phyloP scores from a whole-genome alignment of 1,140 invertebrate species.

The Littorina saxatilis region DNA sequence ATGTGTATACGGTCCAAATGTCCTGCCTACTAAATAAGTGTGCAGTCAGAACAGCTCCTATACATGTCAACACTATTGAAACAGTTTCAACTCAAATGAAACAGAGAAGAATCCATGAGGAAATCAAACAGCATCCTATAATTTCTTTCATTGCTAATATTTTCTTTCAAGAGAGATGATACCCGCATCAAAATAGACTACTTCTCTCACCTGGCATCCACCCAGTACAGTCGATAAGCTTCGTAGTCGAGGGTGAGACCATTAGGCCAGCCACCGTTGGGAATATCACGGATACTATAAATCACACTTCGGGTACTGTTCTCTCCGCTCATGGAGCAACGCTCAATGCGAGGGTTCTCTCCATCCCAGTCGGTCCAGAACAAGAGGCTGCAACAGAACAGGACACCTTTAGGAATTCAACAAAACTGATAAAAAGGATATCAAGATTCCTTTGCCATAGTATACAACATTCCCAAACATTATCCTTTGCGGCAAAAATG shows the following conservation, averaged over 20 bases:
- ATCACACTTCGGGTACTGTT: slow-evolving; percentile 77
- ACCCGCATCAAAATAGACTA: slow-evolving; percentile 76
- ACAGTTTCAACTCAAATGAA: too few relatives aligned
- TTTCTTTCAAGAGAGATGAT: too few relatives aligned
- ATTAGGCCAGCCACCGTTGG: slow-evolving; percentile 83
- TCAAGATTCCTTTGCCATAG: not conserved
- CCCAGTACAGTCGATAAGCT: slow-evolving; percentile 81
- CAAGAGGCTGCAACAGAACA: slow-evolving; percentile 77
- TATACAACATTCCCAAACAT: not conserved
- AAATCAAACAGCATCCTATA: too few relatives aligned
- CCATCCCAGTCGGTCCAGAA: slow-evolving; percentile 95
- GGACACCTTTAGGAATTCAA: too few relatives aligned
- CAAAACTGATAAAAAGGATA: not conserved
- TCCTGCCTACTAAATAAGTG: too few relatives aligned
- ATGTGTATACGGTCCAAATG: too few relatives aligned
- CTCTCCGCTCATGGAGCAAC: slow-evolving; percentile 80
- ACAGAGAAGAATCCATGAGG: too few relatives aligned
- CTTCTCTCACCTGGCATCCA: slow-evolving; percentile 80
- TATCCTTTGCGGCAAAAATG: too few relatives aligned
- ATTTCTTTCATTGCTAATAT: too few relatives aligned
- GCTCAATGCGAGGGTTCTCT: slow-evolving; percentile 78
- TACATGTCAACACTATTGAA: too few relatives aligned
- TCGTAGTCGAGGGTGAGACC: slow-evolving; percentile 82
- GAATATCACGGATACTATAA: slow-evolving; percentile 75
- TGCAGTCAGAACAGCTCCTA: too few relatives aligned